Evolutionary conservation across 2,888 invertebrate genomes (phyloP), one percentile per base, ranked within the genome.

Genomic region (Chrysolina haemoptera): DNA sequence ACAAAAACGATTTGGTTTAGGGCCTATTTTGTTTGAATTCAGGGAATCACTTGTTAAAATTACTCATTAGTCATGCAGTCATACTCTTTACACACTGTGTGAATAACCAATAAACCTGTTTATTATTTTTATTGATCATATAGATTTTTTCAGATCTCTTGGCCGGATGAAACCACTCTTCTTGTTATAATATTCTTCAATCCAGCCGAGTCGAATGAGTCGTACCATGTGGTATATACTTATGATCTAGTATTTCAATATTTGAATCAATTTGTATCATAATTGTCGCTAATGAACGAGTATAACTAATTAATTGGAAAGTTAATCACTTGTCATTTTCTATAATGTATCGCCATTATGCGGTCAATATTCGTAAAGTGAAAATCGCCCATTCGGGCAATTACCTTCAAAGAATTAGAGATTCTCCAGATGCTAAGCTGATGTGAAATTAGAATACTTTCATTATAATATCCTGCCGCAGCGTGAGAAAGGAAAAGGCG

Each of bases 361-460:
- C 55, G 59, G 59, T 59, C 27, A 35, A 59, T 59, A 59, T 59
- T 59, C 27, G 9, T 16, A n/a, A 59, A 27, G 59, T 59, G 59
- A 59, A 59, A 59, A 22, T 59, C 27, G 59, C 9, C 59, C 59
- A 59, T 59, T 59, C 14, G 27, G n/a, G 59, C 9, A 59, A 59
- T 35, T 27, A 16, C 12, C 53, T 20, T 9, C 14, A 59, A 35
- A n/a, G n/a, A 27, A 59, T 59, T 59, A 35, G 53, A 67, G 22
- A 53, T 67, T 53, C 48, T 20, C 20, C 53, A 40, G 53, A 67
- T 40, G 40, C 53, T 40, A 9, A 35, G 35, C 12, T 20, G 67
- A 67, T 40, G 67, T 48, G 67, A 53, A 67, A 67, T 67, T 67
- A 67, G 53, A 53, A 53, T 27, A 53, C 67, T 67, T 67, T 67